Evolutionary conservation across 2,888 invertebrate species (phyloP), one percentile per base, ranked within the genome.

Genomic region (Agonopterix alstromeriana): DNA sequence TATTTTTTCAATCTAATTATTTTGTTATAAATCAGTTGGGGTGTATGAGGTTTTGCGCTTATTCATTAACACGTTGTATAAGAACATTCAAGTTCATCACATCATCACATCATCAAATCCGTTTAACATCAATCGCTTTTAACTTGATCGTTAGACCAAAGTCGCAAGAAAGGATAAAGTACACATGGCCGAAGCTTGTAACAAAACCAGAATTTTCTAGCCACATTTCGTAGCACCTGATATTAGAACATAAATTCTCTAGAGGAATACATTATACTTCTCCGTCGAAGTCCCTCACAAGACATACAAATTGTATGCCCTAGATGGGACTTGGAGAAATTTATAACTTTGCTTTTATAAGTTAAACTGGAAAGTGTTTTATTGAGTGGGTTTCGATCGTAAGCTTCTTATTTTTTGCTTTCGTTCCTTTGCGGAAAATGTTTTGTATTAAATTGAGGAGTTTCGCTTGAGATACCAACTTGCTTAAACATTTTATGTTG

Each of bases 181-280:
- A 52, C 51, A 54, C 50, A 46, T 45, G 42, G 50, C 53, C 55
- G 43, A 49, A 44, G 47, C 48, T 41, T 10, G 48, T 40, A 52
- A 49, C 46, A 50, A 53, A 54, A 53, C 52, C 42, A 50, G 49
- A 53, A 53, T 52, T 50, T 52, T 50, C 51, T 48, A 48, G 51
- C 49, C 52, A 48, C 53, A 53, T 52, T 53, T 53, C 52, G 46
- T 48, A 52, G 49, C 55, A 53, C 48, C 58, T 59, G 63, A 65
- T 63, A 67, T 70, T 65, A 60, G 54, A 50, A 56, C 58, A 73
- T 73, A 76, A 73, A 75, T 75, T 62, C 58, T 47, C 14, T 36
- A 53, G 52, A 50, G 47, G 59, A 61, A 66, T 66, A 61, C 56
- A 57, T 61, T 62, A 62, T 55, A 49, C 48, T 43, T 49, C 49